These are phyloP conservation scores for Hydrolagus affinis DNA, from an alignment of 2,113 vertebrate genomes.

Conservation along the genomic window DNA sequence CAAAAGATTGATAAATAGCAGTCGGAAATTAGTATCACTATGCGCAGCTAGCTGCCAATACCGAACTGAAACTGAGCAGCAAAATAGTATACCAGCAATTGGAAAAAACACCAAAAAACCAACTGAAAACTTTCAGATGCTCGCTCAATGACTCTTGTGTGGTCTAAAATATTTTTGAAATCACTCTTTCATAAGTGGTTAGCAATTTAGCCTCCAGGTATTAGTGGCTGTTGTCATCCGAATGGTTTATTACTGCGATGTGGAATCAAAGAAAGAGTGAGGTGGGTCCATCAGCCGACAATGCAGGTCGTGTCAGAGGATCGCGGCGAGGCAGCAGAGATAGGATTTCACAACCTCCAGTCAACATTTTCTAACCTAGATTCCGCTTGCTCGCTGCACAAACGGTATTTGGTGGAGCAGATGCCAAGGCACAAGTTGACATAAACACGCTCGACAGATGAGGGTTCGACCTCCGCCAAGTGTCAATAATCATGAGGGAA, in stretches of 20 bases:
- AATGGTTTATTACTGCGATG: neutral
- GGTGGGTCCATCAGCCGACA: neutral
- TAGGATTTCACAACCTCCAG: constrained; percentile 19
- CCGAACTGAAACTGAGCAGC: neutral
- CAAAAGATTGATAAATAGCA: constrained; percentile 12
- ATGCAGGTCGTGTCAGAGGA: neutral
- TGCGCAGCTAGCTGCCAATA: neutral
- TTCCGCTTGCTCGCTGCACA: neutral
- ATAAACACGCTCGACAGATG: constrained; percentile 15
- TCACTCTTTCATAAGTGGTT: neutral
- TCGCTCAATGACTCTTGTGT: neutral
- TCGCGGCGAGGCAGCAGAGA: neutral
- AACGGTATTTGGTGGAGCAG: neutral
- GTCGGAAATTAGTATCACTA: constrained; percentile 15
- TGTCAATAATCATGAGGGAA: neutral
- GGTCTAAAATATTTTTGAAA: neutral
- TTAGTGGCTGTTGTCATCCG: too few species aligned
- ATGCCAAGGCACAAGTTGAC: constrained; percentile 15
- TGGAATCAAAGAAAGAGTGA: neutral
- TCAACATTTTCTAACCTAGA: neutral
- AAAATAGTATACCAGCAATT: neutral
- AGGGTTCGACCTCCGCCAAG: neutral
- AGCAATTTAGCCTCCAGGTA: neutral
- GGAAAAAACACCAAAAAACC: neutral
- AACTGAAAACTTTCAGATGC: neutral